phyloP scores from a whole-genome alignment of 2,888 invertebrate species.

The Leptinotarsa peninsularis region DNA sequence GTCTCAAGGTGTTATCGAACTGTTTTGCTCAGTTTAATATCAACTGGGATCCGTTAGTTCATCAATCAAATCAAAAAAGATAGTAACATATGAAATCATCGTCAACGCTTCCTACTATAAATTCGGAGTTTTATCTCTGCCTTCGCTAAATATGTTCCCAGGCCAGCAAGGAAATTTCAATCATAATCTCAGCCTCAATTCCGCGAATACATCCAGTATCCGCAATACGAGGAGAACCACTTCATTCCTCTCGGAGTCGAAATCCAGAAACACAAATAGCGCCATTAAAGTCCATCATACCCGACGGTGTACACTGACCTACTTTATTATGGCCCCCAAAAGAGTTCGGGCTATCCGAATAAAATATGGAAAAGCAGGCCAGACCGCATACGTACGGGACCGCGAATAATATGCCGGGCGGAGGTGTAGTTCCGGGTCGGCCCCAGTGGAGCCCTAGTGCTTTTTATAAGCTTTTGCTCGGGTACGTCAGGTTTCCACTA shows the following conservation, averaged over 20 bases:
- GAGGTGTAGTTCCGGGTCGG: neutral
- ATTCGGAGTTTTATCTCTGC: no score
- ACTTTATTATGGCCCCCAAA: slow-evolving; percentile 12
- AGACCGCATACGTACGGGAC: slow-evolving; percentile 10
- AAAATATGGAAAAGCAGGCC: slow-evolving; percentile 10
- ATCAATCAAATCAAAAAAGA: no score
- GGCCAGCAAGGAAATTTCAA: neutral
- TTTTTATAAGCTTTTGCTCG: no score
- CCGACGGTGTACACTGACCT: slow-evolving; percentile 7
- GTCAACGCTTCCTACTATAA: no score
- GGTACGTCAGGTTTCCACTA: neutral
- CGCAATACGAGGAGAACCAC: slow-evolving; percentile 1
- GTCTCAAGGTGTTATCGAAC: no score
- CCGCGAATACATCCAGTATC: neutral
- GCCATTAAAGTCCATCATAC: slow-evolving; percentile 15
- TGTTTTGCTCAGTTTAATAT: no score
- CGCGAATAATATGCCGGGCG: slow-evolving; percentile 10
- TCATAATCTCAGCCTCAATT: neutral
- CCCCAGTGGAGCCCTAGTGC: neutral
- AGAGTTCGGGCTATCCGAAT: slow-evolving; percentile 13
- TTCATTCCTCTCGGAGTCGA: neutral
- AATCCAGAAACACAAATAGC: slow-evolving; percentile 17
- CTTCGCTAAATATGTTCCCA: no score
- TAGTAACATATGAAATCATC: no score
- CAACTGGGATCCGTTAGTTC: no score